Evolutionary conservation across 1,140 invertebrate species (phyloP).

Genomic region (Drosophila biarmipes): DNA sequence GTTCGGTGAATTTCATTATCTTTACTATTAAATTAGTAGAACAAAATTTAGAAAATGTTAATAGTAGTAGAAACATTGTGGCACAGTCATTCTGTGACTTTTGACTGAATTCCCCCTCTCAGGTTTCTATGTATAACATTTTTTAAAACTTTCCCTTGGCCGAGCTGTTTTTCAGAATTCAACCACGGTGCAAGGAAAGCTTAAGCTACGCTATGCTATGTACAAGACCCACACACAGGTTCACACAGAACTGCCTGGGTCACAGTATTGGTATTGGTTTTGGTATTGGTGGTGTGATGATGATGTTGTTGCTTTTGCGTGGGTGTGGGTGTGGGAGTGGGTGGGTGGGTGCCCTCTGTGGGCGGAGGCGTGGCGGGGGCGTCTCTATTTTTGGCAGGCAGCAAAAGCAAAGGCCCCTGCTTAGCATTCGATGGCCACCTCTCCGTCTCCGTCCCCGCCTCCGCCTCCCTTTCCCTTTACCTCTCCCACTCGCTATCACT

Average conservation of each 20-base stretch:
- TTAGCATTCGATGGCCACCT: conserved; percentile 38
- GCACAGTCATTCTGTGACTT: no score
- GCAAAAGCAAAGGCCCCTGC: conserved; percentile 36
- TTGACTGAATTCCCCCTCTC: no score
- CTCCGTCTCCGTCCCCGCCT: neutral
- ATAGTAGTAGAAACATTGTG: no score
- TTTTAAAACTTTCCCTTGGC: conserved; percentile 3
- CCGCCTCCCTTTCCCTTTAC: conserved; percentile 6
- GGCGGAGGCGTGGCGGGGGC: conserved; percentile 54
- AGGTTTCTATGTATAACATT: neutral
- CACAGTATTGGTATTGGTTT: conserved; percentile 52
- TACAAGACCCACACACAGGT: conserved; percentile 43
- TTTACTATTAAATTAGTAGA: no score
- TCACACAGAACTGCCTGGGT: conserved; percentile 50
- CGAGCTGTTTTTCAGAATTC: neutral
- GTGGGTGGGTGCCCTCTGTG: conserved; percentile 20
- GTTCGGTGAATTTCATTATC: no score
- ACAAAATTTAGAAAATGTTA: no score
- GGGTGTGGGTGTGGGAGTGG: conserved; percentile 15
- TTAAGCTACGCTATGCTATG: conserved; percentile 60
- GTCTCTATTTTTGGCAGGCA: conserved; percentile 78
- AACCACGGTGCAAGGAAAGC: conserved; percentile 62
- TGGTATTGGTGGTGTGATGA: conserved; percentile 26
- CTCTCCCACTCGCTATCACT: conserved; percentile 20
- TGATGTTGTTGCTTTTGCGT: conserved; percentile 31